These are phyloP conservation scores for Drosophila paranaensis DNA, from an alignment of 2,888 invertebrate species.

Conservation along the genomic window DNA sequence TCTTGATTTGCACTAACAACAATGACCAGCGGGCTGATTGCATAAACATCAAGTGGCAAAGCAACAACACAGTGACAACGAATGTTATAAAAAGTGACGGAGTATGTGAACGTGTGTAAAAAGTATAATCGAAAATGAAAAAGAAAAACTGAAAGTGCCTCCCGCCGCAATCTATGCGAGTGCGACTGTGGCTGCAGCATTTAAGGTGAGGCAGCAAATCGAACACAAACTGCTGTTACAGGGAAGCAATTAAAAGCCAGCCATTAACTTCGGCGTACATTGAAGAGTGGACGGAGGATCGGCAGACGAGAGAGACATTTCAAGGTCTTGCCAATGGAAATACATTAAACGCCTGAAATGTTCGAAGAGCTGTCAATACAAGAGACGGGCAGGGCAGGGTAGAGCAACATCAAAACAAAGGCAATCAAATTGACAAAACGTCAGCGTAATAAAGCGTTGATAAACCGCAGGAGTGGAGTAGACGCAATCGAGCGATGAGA, in stretches of 20 bases:
- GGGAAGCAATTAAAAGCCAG: conserved; percentile 61
- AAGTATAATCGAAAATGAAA: conserved; percentile 33
- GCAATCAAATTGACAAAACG: conserved; percentile 83
- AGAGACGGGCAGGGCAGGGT: not conserved
- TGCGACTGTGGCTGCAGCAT: conserved; percentile 11
- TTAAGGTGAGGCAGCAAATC: conserved; percentile 49
- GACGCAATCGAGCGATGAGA: conserved; percentile 13
- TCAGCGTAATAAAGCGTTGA: conserved; percentile 83
- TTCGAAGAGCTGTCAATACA: conserved; percentile 43
- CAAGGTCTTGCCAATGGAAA: conserved; percentile 65
- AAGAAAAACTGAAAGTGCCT: conserved; percentile 51
- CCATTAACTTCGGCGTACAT: conserved; percentile 63
- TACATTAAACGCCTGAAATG: conserved; percentile 56
- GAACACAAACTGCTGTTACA: conserved; percentile 50
- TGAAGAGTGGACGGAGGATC: conserved; percentile 12
- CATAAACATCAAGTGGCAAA: conserved; percentile 51
- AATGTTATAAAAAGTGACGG: conserved; percentile 25
- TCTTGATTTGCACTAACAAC: conserved; percentile 34
- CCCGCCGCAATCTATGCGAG: conserved; percentile 11
- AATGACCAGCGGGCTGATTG: conserved; percentile 51
- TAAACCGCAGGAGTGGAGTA: conserved; percentile 68
- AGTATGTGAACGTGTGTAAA: conserved; percentile 42
- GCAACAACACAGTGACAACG: conserved; percentile 15
- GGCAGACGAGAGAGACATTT: conserved; percentile 47
- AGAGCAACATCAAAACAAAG: conserved; percentile 70